Percentiles rank a stretch among this genome's conserved stretches.
Evolutionary conservation across 2,797 vertebrate species (phyloP).

Genomic region (Hypotaenidia philippensis): DNA sequence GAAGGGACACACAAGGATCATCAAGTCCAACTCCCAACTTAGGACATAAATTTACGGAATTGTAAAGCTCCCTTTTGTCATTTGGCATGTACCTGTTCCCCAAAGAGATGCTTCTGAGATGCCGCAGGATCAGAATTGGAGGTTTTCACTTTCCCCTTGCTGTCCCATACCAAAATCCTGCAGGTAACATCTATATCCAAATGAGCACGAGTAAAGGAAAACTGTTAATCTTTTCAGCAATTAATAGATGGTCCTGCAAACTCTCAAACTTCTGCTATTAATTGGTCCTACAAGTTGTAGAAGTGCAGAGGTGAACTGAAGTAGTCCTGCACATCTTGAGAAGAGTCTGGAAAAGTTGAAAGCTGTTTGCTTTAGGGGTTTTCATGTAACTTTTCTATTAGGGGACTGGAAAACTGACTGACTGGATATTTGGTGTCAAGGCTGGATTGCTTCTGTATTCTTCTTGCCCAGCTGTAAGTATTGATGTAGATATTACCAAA

Average conservation of each 20-base stretch:
- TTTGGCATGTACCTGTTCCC: neutral
- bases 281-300: neutral
- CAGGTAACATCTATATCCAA: neutral
- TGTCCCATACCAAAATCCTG: neutral
- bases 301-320: neutral
- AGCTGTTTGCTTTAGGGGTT: neutral
- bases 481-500: neutral
- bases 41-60: too few species aligned
- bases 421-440: neutral
- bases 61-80: neutral
- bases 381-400: neutral
- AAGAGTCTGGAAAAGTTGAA: neutral
- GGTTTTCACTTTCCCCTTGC: neutral
- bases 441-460: neutral
- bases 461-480: neutral
- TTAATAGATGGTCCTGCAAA: neutral
- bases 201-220: neutral
- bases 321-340: neutral
- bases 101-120: neutral
- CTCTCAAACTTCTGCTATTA: neutral
- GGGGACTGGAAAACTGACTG: neutral
- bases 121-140: neutral
- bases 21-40: too few species aligned
- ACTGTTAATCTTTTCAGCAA: neutral
- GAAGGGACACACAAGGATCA: too few species aligned